Evolutionary conservation across 2,113 vertebrate species (phyloP).

Genomic region (Eptesicus fuscus): DNA sequence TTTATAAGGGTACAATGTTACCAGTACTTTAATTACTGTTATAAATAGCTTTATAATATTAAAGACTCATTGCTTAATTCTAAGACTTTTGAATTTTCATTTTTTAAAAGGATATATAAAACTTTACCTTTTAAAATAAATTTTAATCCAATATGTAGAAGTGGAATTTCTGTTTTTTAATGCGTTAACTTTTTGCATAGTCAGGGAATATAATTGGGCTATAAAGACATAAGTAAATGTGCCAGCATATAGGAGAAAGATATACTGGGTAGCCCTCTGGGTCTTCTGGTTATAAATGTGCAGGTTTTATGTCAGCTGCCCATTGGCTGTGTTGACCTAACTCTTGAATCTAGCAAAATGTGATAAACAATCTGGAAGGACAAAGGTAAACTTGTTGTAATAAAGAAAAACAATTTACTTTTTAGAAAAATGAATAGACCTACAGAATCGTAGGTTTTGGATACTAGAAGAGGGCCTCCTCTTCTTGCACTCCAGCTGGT

Average conservation of each 20-base stretch:
- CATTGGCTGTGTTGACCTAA: not conserved
- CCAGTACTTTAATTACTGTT: slow-evolving; percentile 63
- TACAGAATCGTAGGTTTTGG: not conserved
- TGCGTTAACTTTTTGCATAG: not conserved
- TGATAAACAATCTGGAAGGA: not conserved
- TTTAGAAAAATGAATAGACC: not conserved
- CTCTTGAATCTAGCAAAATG: not conserved
- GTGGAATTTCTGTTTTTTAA: slow-evolving; percentile 8
- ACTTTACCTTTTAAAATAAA: slow-evolving; percentile 81
- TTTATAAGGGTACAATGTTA: slow-evolving; percentile 77
- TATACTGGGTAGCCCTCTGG: not conserved
- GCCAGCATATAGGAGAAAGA: not conserved
- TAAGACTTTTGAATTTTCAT: slow-evolving; percentile 70
- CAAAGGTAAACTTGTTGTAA: not conserved
- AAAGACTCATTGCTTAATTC: slow-evolving; percentile 64
- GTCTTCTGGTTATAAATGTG: not conserved
- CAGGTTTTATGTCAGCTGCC: not conserved
- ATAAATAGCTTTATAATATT: slow-evolving; percentile 81
- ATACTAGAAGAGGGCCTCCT: not conserved
- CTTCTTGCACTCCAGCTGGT: not conserved
- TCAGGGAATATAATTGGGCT: not conserved
- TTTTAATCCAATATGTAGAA: slow-evolving; percentile 62
- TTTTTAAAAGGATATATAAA: slow-evolving; percentile 73
- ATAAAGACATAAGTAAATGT: not conserved
- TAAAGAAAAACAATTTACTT: not conserved